These are phyloP conservation scores for Rosalia funebris DNA, from an alignment of 2,888 invertebrate species.

Conservation along the genomic window DNA sequence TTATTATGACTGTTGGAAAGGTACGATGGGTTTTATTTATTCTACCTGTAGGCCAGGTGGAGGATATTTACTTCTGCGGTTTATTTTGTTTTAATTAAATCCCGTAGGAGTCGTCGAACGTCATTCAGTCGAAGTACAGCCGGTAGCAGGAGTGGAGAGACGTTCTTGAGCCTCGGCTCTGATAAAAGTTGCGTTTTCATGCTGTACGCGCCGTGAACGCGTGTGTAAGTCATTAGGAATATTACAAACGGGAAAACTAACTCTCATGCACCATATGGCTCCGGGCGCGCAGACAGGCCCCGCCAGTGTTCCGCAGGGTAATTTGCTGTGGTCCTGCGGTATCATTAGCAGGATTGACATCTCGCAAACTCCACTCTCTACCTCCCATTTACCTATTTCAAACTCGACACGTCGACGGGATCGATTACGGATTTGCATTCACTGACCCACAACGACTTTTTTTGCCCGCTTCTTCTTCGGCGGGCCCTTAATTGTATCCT, in stretches of 20 bases:
- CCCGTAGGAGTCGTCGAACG: no score
- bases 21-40: no score
- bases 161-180: slow-evolving; percentile 15
- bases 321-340: slow-evolving; percentile 58
- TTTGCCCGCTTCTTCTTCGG: slow-evolving; percentile 32
- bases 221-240: slow-evolving; percentile 66
- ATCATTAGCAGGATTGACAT: slow-evolving; percentile 62
- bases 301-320: slow-evolving; percentile 23
- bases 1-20: no score
- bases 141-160: no score
- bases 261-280: slow-evolving; percentile 64
- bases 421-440: slow-evolving; percentile 44
- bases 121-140: no score
- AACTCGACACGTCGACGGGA: slow-evolving; percentile 36
- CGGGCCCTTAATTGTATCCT: slow-evolving; percentile 25
- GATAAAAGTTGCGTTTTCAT: slow-evolving; percentile 63
- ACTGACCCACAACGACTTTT: slow-evolving; percentile 46
- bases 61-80: no score
- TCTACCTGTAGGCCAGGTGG: no score
- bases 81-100: no score
- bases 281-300: slow-evolving; percentile 53
- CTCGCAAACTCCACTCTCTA: slow-evolving; percentile 55
- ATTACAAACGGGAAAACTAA: slow-evolving; percentile 66
- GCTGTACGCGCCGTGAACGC: slow-evolving; percentile 61
- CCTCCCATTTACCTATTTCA: slow-evolving; percentile 57